Percentiles rank a stretch among this genome's conserved stretches.
Evolutionary conservation across 2,888 invertebrate genomes (phyloP).

Genomic region (Chalcis sispes): DNA sequence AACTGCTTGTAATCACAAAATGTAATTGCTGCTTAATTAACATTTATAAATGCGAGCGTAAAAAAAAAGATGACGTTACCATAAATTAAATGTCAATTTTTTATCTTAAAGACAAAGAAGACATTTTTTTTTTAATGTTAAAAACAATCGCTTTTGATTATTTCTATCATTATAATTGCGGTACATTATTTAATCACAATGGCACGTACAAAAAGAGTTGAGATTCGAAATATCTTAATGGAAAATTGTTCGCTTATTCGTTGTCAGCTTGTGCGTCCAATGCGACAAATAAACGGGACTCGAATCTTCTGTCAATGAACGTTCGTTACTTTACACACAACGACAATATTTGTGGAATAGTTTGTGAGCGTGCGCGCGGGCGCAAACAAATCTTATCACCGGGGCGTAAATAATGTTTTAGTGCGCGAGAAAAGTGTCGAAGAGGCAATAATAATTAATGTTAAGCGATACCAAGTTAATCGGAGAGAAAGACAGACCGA

Average conservation of each 20-base stretch:
- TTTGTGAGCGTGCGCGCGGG: slow-evolving; percentile 6
- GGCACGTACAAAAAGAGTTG: too few species aligned
- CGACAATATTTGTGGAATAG: background rate
- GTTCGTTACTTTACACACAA: slow-evolving; percentile 31
- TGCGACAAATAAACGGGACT: slow-evolving; percentile 29
- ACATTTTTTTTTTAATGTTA: too few species aligned
- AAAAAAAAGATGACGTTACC: too few species aligned
- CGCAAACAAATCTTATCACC: slow-evolving; percentile 37
- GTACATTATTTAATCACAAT: too few species aligned
- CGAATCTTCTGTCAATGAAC: slow-evolving; percentile 37
- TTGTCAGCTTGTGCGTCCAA: background rate
- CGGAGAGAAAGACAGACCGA: slow-evolving; percentile 72
- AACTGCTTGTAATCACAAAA: too few species aligned
- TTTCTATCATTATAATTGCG: too few species aligned
- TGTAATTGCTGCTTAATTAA: too few species aligned
- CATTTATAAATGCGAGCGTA: too few species aligned
- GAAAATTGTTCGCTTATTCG: slow-evolving; percentile 38
- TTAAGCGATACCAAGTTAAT: slow-evolving; percentile 69
- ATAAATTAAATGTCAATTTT: too few species aligned
- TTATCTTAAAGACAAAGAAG: too few species aligned
- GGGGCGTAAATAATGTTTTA: slow-evolving; percentile 63
- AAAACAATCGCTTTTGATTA: too few species aligned
- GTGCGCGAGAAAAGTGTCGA: slow-evolving; percentile 70
- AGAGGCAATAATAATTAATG: slow-evolving; percentile 76
- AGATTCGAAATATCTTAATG: background rate